These are phyloP conservation scores for Alectura lathami DNA, from an alignment of 2,113 vertebrate genomes.

Conservation along the genomic window DNA sequence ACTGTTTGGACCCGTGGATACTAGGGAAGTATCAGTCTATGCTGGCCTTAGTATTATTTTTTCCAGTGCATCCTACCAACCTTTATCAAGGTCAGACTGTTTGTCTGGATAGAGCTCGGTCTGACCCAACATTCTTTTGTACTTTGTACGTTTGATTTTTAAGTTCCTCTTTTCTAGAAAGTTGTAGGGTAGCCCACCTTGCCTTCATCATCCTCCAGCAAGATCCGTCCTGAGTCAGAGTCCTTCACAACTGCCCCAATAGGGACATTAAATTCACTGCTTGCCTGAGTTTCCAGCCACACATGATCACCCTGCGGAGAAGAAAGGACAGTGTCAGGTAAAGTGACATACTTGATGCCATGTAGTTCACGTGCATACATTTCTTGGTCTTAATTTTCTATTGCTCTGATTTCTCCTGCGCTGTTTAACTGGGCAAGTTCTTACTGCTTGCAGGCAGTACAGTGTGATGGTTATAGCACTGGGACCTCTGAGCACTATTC, in stretches of 20 bases:
- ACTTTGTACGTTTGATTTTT: background rate
- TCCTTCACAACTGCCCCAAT: conserved; percentile 88
- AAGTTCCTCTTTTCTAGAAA: background rate
- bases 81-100: background rate
- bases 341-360: background rate
- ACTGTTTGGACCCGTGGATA: background rate
- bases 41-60: background rate
- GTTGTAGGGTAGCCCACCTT: conserved; percentile 80
- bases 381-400: background rate
- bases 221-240: conserved; percentile 81
- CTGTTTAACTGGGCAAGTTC: background rate
- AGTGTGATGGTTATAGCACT: background rate
- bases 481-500: background rate
- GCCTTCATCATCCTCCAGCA: conserved; percentile 92
- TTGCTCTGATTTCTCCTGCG: background rate
- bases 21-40: background rate
- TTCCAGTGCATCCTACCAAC: background rate
- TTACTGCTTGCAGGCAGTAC: background rate
- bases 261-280: conserved; percentile 74
- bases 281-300: conserved; percentile 82
- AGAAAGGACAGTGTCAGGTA: background rate
- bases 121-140: background rate
- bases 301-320: conserved; percentile 89
- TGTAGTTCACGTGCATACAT: background rate
- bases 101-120: background rate